Conservation (phyloP, 1,140 invertebrate genomes). For the Agrilus planipennis region DNA sequence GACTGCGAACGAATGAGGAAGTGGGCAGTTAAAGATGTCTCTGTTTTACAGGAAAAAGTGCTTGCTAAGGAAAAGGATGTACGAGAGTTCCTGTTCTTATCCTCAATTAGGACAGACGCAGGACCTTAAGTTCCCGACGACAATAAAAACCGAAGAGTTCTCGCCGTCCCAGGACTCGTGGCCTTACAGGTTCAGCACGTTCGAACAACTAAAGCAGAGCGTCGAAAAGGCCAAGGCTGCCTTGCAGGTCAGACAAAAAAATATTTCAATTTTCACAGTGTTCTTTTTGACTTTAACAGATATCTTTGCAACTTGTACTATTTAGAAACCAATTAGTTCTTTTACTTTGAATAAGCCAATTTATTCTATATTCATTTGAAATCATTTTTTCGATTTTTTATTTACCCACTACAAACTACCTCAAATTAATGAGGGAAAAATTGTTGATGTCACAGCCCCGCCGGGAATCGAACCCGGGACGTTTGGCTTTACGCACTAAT, state of each 20-base stretch:
- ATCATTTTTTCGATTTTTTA: no score
- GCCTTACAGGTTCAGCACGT: conserved; percentile 64
- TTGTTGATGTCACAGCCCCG: no score
- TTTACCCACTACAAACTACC: no score
- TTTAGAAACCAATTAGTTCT: no score
- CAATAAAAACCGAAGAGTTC: conserved; percentile 48
- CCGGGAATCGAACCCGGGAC: no score
- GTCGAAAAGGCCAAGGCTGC: conserved; percentile 81
- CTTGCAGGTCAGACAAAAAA: conserved; percentile 38
- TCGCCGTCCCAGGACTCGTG: conserved; percentile 51
- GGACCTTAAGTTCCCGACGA: conserved; percentile 27
- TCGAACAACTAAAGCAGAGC: conserved; percentile 77
- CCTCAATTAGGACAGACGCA: no score
- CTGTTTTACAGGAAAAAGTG: conserved; percentile 31
- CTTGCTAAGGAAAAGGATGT: conserved; percentile 45
- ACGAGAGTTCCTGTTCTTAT: conserved; percentile 82
- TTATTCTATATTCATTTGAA: no score
- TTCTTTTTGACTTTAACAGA: background rate
- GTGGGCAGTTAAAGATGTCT: background rate
- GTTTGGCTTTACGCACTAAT: no score
- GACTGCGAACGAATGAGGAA: no score
- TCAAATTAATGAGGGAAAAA: no score
- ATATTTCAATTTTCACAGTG: background rate
- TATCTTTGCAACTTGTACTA: no score
- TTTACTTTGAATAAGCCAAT: no score